A percentile compares a stretch with the other conserved stretches of the same genome.
Evolutionary conservation across 1,140 invertebrate genomes (phyloP).

Genomic region (Druon quercuslanigerum): DNA sequence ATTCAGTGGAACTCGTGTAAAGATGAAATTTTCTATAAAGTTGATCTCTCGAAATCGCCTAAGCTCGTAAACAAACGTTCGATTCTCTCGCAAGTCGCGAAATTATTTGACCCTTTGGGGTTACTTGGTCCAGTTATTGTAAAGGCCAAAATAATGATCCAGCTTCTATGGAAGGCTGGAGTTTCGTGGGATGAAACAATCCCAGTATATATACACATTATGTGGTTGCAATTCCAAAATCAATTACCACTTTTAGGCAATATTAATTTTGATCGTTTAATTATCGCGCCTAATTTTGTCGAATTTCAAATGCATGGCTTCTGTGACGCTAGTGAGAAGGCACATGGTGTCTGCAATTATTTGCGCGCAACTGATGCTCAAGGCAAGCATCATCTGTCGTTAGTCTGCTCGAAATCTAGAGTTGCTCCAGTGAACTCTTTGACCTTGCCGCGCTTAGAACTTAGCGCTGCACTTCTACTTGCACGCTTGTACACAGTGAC

Average conservation of each 20-base stretch:
- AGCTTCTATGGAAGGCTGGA: too few relatives aligned
- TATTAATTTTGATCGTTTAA: background rate
- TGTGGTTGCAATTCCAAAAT: background rate
- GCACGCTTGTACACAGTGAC: too few relatives aligned
- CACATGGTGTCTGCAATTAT: too few relatives aligned
- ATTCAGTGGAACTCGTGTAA: background rate
- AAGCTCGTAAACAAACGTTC: too few relatives aligned
- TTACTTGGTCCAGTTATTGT: too few relatives aligned
- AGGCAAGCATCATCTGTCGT: background rate
- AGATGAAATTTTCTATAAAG: background rate
- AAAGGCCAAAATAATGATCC: too few relatives aligned
- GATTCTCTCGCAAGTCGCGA: too few relatives aligned
- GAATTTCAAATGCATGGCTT: constrained; percentile 1
- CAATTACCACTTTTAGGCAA: background rate
- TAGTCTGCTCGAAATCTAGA: background rate
- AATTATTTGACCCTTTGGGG: too few relatives aligned
- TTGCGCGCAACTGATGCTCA: background rate
- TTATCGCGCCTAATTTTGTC: background rate
- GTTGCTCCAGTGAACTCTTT: constrained; percentile 15
- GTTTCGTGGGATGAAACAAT: background rate
- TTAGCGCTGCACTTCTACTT: too few relatives aligned
- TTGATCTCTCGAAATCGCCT: too few relatives aligned
- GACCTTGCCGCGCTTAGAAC: too few relatives aligned
- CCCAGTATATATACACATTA: background rate
- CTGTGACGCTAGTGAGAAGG: too few relatives aligned